Evolutionary conservation across 1,140 invertebrate genomes (phyloP).

Genomic region (Cherax destructor): DNA sequence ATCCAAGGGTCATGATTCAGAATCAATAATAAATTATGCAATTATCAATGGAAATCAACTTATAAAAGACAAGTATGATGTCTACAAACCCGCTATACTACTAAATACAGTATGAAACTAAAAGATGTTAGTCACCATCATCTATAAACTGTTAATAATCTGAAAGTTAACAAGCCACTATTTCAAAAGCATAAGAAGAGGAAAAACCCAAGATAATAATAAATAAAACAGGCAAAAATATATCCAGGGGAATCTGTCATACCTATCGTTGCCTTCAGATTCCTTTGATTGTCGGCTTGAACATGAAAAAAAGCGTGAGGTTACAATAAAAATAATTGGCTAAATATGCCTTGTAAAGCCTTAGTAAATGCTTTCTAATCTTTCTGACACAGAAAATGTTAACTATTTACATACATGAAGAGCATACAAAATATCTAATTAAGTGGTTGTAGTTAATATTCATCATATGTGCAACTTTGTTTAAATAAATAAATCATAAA

Average conservation of each 20-base stretch:
- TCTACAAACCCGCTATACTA: neutral
- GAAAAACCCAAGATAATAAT: neutral
- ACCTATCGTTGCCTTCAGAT: conserved; percentile 37
- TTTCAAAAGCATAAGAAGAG: neutral
- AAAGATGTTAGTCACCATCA: neutral
- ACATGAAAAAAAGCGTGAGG: conserved; percentile 28
- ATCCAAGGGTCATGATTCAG: no score
- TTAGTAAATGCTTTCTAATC: neutral
- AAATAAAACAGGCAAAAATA: conserved; percentile 12
- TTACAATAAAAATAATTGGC: neutral
- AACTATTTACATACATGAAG: neutral
- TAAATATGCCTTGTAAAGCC: neutral
- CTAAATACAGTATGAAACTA: neutral
- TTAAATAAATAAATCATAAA: neutral
- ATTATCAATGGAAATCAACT: no score
- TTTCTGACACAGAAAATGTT: neutral
- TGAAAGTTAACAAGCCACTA: neutral
- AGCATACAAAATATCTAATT: neutral
- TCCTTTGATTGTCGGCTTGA: conserved; percentile 49
- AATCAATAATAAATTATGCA: no score
- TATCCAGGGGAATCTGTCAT: neutral
- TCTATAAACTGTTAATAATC: neutral
- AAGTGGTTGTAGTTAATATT: neutral
- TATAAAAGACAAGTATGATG: neutral
- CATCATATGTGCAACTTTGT: neutral